phyloP scores from a whole-genome alignment of 2,113 vertebrate species.

The Chionodraco myersi region DNA sequence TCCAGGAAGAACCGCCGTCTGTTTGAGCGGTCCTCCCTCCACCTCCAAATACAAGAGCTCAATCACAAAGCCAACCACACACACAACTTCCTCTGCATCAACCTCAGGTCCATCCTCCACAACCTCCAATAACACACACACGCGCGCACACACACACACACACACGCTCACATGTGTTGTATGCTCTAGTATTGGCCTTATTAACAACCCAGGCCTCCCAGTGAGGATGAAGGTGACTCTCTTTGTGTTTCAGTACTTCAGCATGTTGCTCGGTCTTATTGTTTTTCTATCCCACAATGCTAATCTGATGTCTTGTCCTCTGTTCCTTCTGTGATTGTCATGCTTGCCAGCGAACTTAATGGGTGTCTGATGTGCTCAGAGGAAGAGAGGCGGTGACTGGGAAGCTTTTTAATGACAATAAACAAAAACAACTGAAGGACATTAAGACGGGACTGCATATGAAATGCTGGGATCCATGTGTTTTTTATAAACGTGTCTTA shows the following conservation, averaged over 20 bases:
- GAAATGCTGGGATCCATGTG: conserved; percentile 47
- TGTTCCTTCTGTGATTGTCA: conserved; percentile 24
- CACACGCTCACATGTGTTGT: background rate
- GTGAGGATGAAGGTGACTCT: background rate
- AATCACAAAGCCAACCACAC: conserved; percentile 81
- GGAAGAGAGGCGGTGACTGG: conserved; percentile 37
- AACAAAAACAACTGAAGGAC: conserved; percentile 56
- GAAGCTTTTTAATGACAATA: conserved; percentile 57
- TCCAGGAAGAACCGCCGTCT: conserved; percentile 86
- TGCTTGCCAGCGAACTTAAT: conserved; percentile 41
- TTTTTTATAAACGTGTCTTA: conserved; percentile 52
- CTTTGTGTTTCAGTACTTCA: background rate
- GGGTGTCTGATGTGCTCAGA: conserved; percentile 46
- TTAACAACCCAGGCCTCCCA: background rate
- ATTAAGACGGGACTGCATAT: conserved; percentile 29
- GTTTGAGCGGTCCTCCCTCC: conserved; percentile 89
- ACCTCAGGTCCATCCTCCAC: conserved; percentile 89
- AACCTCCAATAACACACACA: conserved; percentile 81
- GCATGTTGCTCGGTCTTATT: background rate
- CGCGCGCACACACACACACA: background rate
- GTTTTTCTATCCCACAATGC: conserved; percentile 21
- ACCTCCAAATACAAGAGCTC: conserved; percentile 86
- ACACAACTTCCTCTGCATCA: conserved; percentile 87
- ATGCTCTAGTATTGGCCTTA: background rate
- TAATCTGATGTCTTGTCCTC: conserved; percentile 35